Percentiles rank a stretch among this genome's conserved stretches.
Evolutionary conservation across 1,140 invertebrate species (phyloP).

Genomic region (Drosophila micromelanica): DNA sequence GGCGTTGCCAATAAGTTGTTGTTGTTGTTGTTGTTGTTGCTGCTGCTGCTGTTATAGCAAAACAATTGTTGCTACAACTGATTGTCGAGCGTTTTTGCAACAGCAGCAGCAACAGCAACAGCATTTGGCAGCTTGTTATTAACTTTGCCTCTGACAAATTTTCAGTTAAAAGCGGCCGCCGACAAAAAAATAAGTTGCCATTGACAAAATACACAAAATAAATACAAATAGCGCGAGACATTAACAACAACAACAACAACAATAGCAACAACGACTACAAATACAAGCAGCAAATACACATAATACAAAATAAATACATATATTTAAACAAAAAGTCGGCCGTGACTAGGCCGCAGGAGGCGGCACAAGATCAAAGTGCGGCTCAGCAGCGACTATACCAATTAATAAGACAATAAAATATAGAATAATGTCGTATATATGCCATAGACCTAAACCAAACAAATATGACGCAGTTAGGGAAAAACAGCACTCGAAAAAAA

Average conservation of each 20-base stretch:
- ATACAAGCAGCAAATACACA: conserved; percentile 6
- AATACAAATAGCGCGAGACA: conserved; percentile 52
- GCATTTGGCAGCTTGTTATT: conserved; percentile 63
- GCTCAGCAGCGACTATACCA: conserved; percentile 50
- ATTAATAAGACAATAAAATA: conserved; percentile 74
- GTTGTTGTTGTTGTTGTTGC: conserved; percentile 4
- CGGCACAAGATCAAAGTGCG: conserved; percentile 64
- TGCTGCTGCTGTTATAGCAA: conserved; percentile 41
- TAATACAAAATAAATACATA: conserved; percentile 41
- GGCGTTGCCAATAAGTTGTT: conserved; percentile 20
- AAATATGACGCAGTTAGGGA: conserved; percentile 34
- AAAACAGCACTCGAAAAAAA: conserved; percentile 29
- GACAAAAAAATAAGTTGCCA: conserved; percentile 37
- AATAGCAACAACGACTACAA: conserved; percentile 2
- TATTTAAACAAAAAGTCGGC: conserved; percentile 60
- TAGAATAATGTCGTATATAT: conserved; percentile 6
- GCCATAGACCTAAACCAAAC: conserved; percentile 17
- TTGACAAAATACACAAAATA: conserved; percentile 59
- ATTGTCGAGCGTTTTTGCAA: conserved; percentile 54
- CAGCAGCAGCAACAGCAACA: conserved; percentile 10
- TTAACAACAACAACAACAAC: conserved; percentile 20
- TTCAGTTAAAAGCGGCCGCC: conserved; percentile 41
- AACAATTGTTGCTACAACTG: conserved; percentile 71
- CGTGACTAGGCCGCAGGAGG: conserved; percentile 58
- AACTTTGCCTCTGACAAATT: conserved; percentile 71